Evolutionary conservation across 2,113 vertebrate genomes (phyloP), one percentile per base, ranked within the genome.

Genomic region (Coturnix japonica): DNA sequence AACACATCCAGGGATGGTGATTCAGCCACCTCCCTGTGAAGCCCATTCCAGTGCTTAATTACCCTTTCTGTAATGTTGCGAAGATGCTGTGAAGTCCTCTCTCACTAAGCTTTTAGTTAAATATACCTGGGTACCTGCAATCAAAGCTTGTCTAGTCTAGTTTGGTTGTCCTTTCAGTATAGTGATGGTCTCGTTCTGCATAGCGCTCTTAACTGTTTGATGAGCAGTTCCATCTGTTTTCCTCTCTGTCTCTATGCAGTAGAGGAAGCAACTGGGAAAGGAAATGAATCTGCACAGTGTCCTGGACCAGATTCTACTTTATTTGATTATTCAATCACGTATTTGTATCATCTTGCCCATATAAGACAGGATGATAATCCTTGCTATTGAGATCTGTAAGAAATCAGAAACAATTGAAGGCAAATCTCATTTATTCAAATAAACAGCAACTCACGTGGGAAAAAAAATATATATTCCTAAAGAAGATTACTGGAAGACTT

Each of bases 191-290:
- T 89, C 78, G 51, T 37, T 57, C 69, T 57, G 30, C 53, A n/a
- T 33, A 35, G 64, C 22, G 18, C 69, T 93, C 95, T 69, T 81
- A 72, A 78, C 41, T 39, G 30, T 69, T 83, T 28, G 18, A 86
- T 83, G 64, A 90, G 83, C 61, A 85, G 22, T 66, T 75, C 66
- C 76, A 43, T 77, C 83, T 86, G 70, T 31, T 90, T 91, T 90
- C 30, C 69, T 21, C 51, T 67, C 9, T 71, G 39, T 78, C 80
- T 78, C 74, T 72, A 21, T 49, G n/a, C 73, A 84, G 71, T 54
- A 86, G 49, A 93, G 77, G 70, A 94, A 93, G 81, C 8, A 5
- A 63, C 31, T 37, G 41, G 77, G 66, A 94, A 93, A 93, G 84
- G 5, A 88, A 88, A 94, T 26, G 54, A 93, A 88, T 33, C 69